Conservation (phyloP, 1,140 invertebrate species). For the Lutraria rhynchaena region DNA sequence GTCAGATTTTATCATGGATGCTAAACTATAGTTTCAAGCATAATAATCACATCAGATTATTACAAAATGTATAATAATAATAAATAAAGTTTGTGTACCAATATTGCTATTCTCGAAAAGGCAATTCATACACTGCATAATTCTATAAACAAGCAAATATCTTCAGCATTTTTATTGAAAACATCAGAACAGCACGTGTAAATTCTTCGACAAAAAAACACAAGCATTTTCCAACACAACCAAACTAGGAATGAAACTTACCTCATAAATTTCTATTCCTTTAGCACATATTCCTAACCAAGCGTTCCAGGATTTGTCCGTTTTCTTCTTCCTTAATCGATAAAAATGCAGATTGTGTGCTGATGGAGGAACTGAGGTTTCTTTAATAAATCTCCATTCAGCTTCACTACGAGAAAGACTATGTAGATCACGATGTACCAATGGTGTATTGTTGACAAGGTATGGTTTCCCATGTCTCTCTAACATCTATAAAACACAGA, state of each 20-base stretch:
- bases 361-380: slow-evolving; percentile 92
- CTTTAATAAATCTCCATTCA: slow-evolving; percentile 92
- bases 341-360: slow-evolving; percentile 97
- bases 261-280: slow-evolving; percentile 91
- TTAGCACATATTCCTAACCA: slow-evolving; percentile 87
- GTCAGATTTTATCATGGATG: too few relatives aligned
- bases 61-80: too few relatives aligned
- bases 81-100: too few relatives aligned
- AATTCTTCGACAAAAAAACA: too few relatives aligned
- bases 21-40: too few relatives aligned
- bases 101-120: too few relatives aligned
- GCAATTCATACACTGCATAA: too few relatives aligned
- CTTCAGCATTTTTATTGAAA: too few relatives aligned
- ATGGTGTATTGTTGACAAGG: slow-evolving; percentile 85
- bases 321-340: slow-evolving; percentile 90
- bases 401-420: slow-evolving; percentile 90
- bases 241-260: slow-evolving; percentile 50
- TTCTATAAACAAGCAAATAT: too few relatives aligned
- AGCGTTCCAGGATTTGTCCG: slow-evolving; percentile 82
- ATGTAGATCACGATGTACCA: slow-evolving; percentile 88
- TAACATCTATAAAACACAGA: slow-evolving; percentile 83
- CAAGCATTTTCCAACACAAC: too few relatives aligned
- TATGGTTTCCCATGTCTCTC: slow-evolving; percentile 85
- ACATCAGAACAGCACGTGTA: too few relatives aligned
- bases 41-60: too few relatives aligned